Evolutionary conservation across 1,140 invertebrate species (phyloP), one percentile per base, ranked within the genome.

Genomic region (Drosophila lowei): DNA sequence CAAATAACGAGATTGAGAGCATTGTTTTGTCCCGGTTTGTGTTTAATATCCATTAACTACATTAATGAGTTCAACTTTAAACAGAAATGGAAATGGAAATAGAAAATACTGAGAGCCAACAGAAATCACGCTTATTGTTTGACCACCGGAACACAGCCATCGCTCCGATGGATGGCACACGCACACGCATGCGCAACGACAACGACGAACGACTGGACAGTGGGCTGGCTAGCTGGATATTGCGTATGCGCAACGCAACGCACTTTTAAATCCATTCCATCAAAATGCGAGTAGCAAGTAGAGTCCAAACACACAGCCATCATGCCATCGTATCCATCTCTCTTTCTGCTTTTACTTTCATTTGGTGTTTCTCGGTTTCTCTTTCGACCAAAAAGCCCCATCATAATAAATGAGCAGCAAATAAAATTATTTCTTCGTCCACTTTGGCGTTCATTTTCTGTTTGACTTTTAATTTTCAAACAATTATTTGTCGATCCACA

Each of bases 41-140:
- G 72, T 80, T 85, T 86, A 73, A 80, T 85, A 80, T 77, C 77
- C 81, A 86, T 85, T 85, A 86, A 86, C 67, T 72, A 79, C 72
- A 80, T 68, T 85, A 85, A 85, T 85, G 81, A 79, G 77, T 73
- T 70, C 66, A 72, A 62, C 49, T 48, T 61, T 46, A 60, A 60
- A 23, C 25, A 55, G 34, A 66, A 60, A 28, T 8, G 7, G 25
- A 28, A 30, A 30, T 9, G 25, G 8, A 30, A 44, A 38, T 44
- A 21, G 34, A 43, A 21, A 11, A 30, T n/a, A 38, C 64, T 16
- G 2, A 52, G 59, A 43, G 63, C 25, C 21, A 34, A 47, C 21
- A 52, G 72, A 72, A 81, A 62, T 74, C 57, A 85, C 72, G 72
- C 85, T 84, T 71, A 84, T 58, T 84, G 79, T 79, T 77, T 84